Evolutionary conservation across 2,888 invertebrate genomes (phyloP), one percentile per base, ranked within the genome.

Genomic region (Cetonia aurata): DNA sequence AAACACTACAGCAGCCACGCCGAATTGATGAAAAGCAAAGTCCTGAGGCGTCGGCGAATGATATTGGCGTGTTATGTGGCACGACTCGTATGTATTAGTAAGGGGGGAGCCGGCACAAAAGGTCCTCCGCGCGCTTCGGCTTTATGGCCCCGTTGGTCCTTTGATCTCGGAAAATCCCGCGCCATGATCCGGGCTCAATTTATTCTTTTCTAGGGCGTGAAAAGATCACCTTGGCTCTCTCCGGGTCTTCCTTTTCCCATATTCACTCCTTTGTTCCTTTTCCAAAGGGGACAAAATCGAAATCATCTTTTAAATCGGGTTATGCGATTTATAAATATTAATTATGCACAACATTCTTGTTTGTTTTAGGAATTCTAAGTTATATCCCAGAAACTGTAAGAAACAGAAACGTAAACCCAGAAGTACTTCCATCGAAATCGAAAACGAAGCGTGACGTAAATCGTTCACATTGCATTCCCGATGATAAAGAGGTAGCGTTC

Each of bases 101-200:
- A 65, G 50, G 62, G 50, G 19, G 50, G 12, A 8, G 37, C 37
- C 37, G 37, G 17, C 50, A 65, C 62, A 65, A 65, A 65, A 50
- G 50, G 50, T 65, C 41, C 62, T 65, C 52, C 50, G 62, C 50
- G 62, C 50, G 12, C 50, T 65, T 65, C 52, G 70, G 76, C 76
- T 75, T 76, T 76, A 73, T 71, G 73, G 67, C 72, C 48, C 55
- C 68, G 9, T 15, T 15, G 33, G 42, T 57, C 74, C 59, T 74
- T 74, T 74, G 74, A 73, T 72, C 72, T 72, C 67, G 50, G 62
- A 60, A 74, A 71, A 74, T 74, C 73, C 71, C 50, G 71, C 53
- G 33, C 37, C 37, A 37, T 56, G 72, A 69, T 71, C 72, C 59
- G 52, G 69, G 69, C 69, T 74, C 74, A 72, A 73, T 74, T 74